These are phyloP conservation scores for Chrysemys picta DNA, from an alignment of 2,113 vertebrate genomes.

Conservation along the genomic window DNA sequence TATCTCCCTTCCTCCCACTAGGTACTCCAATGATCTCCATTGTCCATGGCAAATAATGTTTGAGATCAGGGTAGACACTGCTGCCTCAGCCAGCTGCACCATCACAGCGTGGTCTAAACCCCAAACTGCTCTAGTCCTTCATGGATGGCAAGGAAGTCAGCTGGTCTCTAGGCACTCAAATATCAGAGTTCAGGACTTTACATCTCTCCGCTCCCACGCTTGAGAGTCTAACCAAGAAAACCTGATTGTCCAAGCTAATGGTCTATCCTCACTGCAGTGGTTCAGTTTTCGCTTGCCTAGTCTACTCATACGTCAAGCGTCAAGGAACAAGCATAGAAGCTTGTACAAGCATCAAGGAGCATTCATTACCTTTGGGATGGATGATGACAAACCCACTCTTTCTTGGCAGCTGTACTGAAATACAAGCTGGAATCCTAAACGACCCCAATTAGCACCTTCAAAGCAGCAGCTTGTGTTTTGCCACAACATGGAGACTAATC, in stretches of 20 bases:
- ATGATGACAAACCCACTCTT: neutral
- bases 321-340: neutral
- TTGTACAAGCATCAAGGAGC: neutral
- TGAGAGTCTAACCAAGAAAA: neutral
- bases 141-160: neutral
- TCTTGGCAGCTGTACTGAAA: neutral
- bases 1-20: neutral
- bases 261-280: neutral
- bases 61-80: neutral
- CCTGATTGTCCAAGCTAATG: neutral
- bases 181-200: neutral
- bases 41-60: neutral
- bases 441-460: neutral
- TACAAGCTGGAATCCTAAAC: neutral
- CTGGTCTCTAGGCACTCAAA: neutral
- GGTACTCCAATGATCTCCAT: neutral
- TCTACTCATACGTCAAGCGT: accelerated
- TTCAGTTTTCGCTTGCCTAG: neutral
- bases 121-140: neutral
- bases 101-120: neutral
- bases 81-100: neutral
- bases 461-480: neutral
- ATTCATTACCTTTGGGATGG: neutral
- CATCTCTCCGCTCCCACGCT: neutral
- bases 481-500: neutral